Conservation (phyloP, 2,797 vertebrate species). For the Platyrinchus mystaceus region DNA sequence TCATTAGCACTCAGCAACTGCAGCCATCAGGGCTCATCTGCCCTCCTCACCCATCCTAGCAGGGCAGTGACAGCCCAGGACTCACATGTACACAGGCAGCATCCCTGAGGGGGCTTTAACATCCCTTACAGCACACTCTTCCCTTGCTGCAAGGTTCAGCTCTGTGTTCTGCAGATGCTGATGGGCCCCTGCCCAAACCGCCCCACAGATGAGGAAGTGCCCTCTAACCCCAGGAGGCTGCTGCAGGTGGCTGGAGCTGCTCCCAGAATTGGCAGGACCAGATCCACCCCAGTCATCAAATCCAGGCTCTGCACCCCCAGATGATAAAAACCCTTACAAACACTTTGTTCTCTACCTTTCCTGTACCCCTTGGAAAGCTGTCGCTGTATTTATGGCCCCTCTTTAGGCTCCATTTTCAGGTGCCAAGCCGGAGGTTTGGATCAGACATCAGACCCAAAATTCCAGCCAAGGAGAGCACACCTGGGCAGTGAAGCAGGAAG, state of each 20-base stretch:
- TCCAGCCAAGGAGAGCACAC: neutral
- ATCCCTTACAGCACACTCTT: neutral
- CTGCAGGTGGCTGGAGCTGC: neutral
- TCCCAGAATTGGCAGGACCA: neutral
- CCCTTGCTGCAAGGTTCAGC: neutral
- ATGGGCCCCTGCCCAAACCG: rapidly evolving
- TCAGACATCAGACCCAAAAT: neutral
- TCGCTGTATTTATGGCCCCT: rapidly evolving
- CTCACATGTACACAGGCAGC: rapidly evolving
- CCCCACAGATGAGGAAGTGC: neutral
- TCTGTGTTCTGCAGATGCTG: neutral
- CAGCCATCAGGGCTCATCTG: neutral
- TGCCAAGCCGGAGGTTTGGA: neutral
- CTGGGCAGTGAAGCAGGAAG: neutral
- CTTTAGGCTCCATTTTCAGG: neutral
- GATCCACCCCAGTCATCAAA: neutral
- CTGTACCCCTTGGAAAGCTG: neutral
- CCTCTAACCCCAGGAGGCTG: neutral
- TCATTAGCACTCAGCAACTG: neutral
- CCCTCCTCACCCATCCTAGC: neutral
- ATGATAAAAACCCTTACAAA: neutral
- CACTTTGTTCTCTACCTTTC: neutral
- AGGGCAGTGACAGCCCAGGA: rapidly evolving
- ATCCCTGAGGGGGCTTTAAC: neutral
- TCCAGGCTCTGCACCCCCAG: neutral